phyloP scores from a whole-genome alignment of 1,140 invertebrate genomes.

The Zaprionus ornatus region DNA sequence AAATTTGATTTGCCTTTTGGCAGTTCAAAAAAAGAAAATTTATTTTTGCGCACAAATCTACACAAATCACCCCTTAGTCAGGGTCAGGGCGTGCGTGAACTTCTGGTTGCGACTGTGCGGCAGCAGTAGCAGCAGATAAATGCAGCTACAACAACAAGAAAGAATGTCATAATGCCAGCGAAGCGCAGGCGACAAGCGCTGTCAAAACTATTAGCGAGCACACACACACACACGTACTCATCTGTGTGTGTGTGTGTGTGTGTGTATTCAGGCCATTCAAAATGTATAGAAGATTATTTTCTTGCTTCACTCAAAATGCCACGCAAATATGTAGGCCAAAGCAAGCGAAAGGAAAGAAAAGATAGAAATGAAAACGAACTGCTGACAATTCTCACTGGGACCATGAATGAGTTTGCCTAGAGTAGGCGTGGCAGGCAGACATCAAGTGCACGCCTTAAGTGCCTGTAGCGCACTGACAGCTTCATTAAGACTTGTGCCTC shows the following conservation, averaged over 20 bases:
- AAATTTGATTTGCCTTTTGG: constrained; percentile 43
- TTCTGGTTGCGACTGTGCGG: constrained; percentile 14
- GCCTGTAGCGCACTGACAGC: constrained; percentile 65
- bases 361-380: constrained; percentile 22
- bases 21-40: constrained; percentile 36
- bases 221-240: constrained; percentile 11
- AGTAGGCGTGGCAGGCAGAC: constrained; percentile 44
- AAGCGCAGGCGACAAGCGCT: constrained; percentile 68
- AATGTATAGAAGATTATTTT: constrained; percentile 72
- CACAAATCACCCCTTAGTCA: constrained; percentile 50
- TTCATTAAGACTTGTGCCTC: constrained; percentile 63
- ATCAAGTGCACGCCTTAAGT: constrained; percentile 66
- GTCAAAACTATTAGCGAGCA: constrained; percentile 74
- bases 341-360: constrained; percentile 37
- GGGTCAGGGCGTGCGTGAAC: constrained; percentile 63
- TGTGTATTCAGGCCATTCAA: constrained; percentile 58
- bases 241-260: constrained; percentile 2
- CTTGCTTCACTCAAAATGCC: constrained; percentile 67
- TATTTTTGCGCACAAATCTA: constrained; percentile 6
- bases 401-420: constrained; percentile 58
- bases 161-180: constrained; percentile 48
- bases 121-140: constrained; percentile 2
- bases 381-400: constrained; percentile 56
- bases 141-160: constrained; percentile 35
- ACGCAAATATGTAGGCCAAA: constrained; percentile 75